phyloP scores from a whole-genome alignment of 2,797 vertebrate genomes.

The Oreochromis mossambicus region DNA sequence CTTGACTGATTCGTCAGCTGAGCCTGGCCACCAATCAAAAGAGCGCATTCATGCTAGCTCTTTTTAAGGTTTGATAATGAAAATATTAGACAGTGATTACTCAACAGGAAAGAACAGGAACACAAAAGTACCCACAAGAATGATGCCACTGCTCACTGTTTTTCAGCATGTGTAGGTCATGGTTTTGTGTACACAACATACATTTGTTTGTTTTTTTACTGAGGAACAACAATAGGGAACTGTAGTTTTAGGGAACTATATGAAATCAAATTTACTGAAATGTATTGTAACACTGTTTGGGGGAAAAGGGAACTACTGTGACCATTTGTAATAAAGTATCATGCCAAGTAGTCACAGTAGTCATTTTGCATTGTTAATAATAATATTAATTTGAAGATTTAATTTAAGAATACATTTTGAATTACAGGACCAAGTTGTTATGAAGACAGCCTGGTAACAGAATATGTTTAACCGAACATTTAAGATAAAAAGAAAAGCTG shows the following conservation, averaged over 20 bases:
- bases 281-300: neutral
- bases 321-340: accelerated
- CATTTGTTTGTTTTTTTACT: accelerated
- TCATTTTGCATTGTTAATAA: neutral
- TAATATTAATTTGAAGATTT: neutral
- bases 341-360: neutral
- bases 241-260: neutral
- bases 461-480: neutral
- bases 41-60: neutral
- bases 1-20: slow-evolving; percentile 17
- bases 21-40: neutral
- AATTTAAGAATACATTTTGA: neutral
- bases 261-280: neutral
- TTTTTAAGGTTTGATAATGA: neutral
- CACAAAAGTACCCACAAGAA: neutral
- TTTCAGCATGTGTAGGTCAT: neutral
- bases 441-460: neutral
- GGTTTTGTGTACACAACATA: slow-evolving; percentile 7
- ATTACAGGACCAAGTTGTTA: neutral
- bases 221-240: accelerated
- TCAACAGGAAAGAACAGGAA: neutral
- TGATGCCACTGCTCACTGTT: neutral
- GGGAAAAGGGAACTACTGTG: neutral
- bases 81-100: neutral
- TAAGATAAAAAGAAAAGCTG: neutral